Conservation (phyloP, 2,113 vertebrate species). For the Otocyon megalotis region DNA sequence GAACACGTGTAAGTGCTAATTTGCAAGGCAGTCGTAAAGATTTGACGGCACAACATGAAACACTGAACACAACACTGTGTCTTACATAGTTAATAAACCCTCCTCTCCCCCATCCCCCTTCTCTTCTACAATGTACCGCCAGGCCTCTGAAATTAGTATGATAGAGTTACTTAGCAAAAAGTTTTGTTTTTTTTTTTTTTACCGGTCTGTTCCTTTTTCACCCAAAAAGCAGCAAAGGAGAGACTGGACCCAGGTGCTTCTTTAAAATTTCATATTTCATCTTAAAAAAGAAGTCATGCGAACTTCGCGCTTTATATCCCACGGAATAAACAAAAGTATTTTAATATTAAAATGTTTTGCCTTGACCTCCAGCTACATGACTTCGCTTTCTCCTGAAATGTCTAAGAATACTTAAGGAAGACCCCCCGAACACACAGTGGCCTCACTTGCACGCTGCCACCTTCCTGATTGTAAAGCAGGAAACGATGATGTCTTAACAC, state of each 20-base stretch:
- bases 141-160: not conserved
- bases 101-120: not conserved
- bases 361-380: not conserved
- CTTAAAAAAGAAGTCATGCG: not conserved
- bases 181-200: not conserved
- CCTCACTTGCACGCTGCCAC: not conserved
- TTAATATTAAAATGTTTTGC: not conserved
- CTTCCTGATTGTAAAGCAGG: not conserved
- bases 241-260: not conserved
- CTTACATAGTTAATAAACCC: not conserved
- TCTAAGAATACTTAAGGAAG: not conserved
- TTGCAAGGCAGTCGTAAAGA: not conserved
- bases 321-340: not conserved
- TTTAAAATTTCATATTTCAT: conserved; percentile 11
- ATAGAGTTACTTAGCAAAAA: not conserved
- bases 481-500: not conserved
- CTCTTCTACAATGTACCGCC: not conserved
- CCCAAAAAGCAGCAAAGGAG: not conserved
- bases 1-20: not conserved
- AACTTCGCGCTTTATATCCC: not conserved
- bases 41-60: not conserved
- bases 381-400: not conserved
- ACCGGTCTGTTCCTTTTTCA: conserved; percentile 23
- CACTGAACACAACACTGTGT: not conserved
- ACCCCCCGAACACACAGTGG: not conserved